Evolutionary conservation across 2,888 invertebrate species (phyloP).

Genomic region (Clistopyga incitator): DNA sequence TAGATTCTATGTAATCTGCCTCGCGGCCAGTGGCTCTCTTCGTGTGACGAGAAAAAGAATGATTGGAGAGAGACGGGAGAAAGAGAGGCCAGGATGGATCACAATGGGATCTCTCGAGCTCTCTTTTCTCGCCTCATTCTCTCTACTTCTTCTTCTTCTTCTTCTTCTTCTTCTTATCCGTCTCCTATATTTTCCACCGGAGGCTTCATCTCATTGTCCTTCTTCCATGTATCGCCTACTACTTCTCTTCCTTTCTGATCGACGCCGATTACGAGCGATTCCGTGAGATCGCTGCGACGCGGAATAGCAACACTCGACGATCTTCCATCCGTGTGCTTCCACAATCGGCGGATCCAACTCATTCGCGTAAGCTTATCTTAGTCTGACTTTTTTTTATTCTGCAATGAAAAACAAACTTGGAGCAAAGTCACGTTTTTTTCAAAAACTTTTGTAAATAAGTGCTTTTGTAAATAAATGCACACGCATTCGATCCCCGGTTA

Average conservation of each 20-base stretch:
- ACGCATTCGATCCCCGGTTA: no score
- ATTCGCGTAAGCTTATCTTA: no score
- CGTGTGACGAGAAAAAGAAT: conserved; percentile 17
- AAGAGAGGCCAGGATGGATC: conserved; percentile 43
- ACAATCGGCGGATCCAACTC: not conserved
- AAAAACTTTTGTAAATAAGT: no score
- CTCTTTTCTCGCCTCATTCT: conserved; percentile 51
- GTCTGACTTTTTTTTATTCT: no score
- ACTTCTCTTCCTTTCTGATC: conserved; percentile 34
- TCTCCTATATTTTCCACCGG: conserved; percentile 50
- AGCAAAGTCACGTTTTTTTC: no score
- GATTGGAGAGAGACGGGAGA: conserved; percentile 9
- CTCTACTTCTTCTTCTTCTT: conserved; percentile 11
- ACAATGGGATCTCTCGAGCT: conserved; percentile 55
- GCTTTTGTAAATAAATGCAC: no score
- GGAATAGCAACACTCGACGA: not conserved
- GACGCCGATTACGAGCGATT: conserved; percentile 56
- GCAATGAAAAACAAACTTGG: no score
- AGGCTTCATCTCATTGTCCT: conserved; percentile 52
- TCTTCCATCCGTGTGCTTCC: not conserved
- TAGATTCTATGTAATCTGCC: conserved; percentile 79
- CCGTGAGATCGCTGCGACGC: conserved; percentile 25
- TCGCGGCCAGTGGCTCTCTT: conserved; percentile 55
- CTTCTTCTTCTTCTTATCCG: conserved; percentile 25
- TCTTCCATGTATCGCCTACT: conserved; percentile 29